phyloP scores from a whole-genome alignment of 2,113 vertebrate species.

The Pollimyrus isidori region DNA sequence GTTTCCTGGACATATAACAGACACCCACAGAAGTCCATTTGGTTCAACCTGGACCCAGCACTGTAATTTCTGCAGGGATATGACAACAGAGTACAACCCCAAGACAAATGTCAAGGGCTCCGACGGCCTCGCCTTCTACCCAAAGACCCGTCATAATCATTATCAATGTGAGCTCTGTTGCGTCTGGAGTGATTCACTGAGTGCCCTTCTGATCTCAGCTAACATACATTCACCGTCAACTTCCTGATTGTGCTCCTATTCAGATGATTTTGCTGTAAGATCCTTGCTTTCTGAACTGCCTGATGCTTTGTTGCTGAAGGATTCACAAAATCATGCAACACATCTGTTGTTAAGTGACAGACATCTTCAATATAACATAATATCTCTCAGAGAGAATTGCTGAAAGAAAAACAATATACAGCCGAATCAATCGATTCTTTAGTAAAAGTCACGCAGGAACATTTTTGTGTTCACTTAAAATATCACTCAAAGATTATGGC shows the following conservation, averaged over 20 bases:
- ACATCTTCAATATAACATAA: background rate
- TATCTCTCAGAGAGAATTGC: background rate
- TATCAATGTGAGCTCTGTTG: background rate
- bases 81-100: background rate
- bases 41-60: background rate
- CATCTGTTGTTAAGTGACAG: conserved; percentile 1
- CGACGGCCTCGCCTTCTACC: background rate
- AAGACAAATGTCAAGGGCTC: background rate
- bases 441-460: background rate
- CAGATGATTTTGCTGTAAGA: background rate
- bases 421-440: background rate
- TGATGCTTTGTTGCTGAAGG: background rate
- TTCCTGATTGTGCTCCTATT: background rate
- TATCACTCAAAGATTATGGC: background rate
- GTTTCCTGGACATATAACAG: background rate
- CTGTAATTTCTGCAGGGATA: background rate
- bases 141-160: background rate
- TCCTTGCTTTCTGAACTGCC: background rate
- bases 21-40: background rate
- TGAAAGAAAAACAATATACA: background rate
- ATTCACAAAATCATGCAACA: background rate
- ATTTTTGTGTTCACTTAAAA: background rate
- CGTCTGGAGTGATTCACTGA: background rate
- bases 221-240: background rate
- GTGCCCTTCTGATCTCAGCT: background rate